Evolutionary conservation across 2,113 vertebrate genomes (phyloP).

Genomic region (Myotis davidii): DNA sequence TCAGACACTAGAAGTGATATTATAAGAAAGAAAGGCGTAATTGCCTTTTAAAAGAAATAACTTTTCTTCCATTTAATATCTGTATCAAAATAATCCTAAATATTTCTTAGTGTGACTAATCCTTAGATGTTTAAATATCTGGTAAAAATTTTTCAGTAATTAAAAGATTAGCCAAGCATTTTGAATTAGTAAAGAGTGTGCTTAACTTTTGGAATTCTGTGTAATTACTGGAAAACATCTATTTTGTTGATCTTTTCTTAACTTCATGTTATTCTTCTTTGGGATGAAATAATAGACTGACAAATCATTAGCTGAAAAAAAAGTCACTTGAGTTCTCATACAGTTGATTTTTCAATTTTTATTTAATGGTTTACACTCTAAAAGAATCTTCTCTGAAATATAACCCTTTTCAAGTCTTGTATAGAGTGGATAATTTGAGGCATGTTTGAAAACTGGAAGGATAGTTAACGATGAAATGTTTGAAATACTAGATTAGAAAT

Average conservation of each 20-base stretch:
- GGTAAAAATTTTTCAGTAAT: background rate
- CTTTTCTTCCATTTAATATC: background rate
- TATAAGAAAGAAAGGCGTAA: background rate
- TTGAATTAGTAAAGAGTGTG: conserved; percentile 5
- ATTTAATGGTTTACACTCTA: conserved; percentile 18
- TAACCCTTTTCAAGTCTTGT: conserved; percentile 51
- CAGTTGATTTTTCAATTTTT: conserved; percentile 67
- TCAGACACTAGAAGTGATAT: conserved; percentile 34
- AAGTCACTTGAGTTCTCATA: conserved; percentile 41
- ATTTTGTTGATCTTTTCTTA: conserved; percentile 39
- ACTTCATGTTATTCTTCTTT: background rate
- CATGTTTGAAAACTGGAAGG: conserved; percentile 57
- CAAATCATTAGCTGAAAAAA: conserved; percentile 47
- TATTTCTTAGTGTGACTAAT: background rate
- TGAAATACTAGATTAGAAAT: conserved; percentile 62
- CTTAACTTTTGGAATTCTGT: conserved; percentile 56
- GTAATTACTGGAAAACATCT: conserved; percentile 22
- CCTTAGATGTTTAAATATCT: conserved; percentile 7
- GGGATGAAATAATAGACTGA: conserved; percentile 12
- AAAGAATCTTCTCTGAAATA: conserved; percentile 58
- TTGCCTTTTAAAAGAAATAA: background rate
- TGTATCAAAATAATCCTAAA: conserved; percentile 3
- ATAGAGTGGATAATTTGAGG: conserved; percentile 40
- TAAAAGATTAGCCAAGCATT: background rate
- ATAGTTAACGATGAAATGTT: conserved; percentile 44